Evolutionary conservation across 2,113 vertebrate species (phyloP).

Genomic region (Motacilla tschutschensis): DNA sequence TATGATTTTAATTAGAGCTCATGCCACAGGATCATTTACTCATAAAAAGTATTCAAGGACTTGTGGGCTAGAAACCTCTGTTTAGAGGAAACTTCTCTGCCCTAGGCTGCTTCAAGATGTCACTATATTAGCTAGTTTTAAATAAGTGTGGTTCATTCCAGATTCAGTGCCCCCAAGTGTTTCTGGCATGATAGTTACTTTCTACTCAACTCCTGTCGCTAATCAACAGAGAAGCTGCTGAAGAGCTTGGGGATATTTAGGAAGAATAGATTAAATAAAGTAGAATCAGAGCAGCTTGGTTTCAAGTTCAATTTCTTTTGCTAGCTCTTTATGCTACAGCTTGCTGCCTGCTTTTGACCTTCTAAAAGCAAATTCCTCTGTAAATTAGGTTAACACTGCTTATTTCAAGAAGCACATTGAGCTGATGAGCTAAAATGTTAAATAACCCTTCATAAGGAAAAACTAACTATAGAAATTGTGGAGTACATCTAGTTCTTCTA

Average conservation of each 20-base stretch:
- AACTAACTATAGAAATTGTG: neutral
- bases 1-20: slow-evolving; percentile 43
- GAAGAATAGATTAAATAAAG: neutral
- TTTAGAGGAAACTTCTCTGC: slow-evolving; percentile 20
- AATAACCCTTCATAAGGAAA: neutral
- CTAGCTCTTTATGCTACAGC: neutral
- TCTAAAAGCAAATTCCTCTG: neutral
- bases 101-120: slow-evolving; percentile 26
- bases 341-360: slow-evolving; percentile 1
- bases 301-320: neutral
- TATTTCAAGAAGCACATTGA: neutral
- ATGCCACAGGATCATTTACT: slow-evolving; percentile 11
- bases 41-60: slow-evolving; percentile 12
- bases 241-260: neutral
- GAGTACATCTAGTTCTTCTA: neutral
- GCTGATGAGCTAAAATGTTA: neutral
- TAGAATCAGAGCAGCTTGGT: neutral
- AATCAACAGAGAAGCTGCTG: neutral
- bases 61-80: slow-evolving; percentile 9
- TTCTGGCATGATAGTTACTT: neutral
- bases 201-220: neutral
- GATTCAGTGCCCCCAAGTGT: neutral
- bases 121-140: neutral
- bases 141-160: slow-evolving; percentile 9
- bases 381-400: neutral